Evolutionary conservation across 2,888 invertebrate genomes (phyloP).

Genomic region (Osedax frankpressi): DNA sequence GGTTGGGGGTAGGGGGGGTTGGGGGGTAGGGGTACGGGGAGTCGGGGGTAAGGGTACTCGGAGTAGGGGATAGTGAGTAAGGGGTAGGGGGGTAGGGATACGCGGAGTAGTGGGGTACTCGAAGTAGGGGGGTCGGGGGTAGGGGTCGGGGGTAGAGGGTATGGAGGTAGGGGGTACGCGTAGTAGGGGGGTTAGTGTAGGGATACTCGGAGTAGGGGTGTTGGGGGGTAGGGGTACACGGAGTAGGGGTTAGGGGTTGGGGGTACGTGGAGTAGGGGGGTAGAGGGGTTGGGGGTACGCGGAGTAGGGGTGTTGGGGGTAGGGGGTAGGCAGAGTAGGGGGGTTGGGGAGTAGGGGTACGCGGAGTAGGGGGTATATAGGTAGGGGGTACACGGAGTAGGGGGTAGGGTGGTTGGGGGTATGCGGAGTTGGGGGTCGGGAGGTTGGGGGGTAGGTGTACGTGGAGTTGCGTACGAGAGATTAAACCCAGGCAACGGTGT

Average conservation of each 20-base stretch:
- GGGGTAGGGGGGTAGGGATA: constrained; percentile 54
- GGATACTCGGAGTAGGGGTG: neutral
- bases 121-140: constrained; percentile 77
- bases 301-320: constrained; percentile 80
- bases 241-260: neutral
- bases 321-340: constrained; percentile 80
- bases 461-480: no score
- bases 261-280: constrained; percentile 53
- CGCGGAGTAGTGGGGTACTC: constrained; percentile 82
- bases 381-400: no score
- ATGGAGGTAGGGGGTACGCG: no score
- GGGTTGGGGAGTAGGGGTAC: constrained; percentile 61
- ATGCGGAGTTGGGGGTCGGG: no score
- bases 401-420: no score
- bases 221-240: neutral
- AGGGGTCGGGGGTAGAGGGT: constrained; percentile 56
- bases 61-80: constrained; percentile 53
- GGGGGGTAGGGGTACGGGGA: constrained; percentile 85
- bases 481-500: no score
- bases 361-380: constrained; percentile 15
- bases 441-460: no score
- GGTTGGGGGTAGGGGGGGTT: constrained; percentile 54
- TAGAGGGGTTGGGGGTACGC: constrained; percentile 77
- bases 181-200: constrained; percentile 49
- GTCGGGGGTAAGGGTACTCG: constrained; percentile 81